phyloP scores from a whole-genome alignment of 53 echinoderm and acorn worm genomes.

The Luidia sarsii region DNA sequence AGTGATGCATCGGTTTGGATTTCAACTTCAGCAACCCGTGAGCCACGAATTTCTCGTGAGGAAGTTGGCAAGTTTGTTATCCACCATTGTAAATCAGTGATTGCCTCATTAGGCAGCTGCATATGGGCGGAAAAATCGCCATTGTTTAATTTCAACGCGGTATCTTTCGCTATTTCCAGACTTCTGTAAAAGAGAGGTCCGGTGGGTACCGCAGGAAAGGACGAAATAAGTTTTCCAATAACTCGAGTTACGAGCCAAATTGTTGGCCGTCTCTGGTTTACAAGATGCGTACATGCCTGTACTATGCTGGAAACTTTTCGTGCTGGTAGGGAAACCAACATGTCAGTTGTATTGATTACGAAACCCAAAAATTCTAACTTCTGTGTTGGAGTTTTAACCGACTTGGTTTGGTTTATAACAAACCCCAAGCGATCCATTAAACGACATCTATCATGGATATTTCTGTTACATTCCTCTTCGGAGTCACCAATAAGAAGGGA shows the following conservation, averaged over 20 bases:
- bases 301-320: neutral
- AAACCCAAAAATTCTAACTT: conserved; percentile 1
- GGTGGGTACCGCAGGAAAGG: neutral
- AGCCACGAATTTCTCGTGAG: neutral
- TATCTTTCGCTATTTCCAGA: neutral
- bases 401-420: conserved; percentile 4
- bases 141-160: neutral
- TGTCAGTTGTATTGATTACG: neutral
- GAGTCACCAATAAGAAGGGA: conserved; percentile 2
- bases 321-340: conserved; percentile 7
- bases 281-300: neutral
- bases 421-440: neutral
- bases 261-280: neutral
- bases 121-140: neutral
- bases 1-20: conserved; percentile 6
- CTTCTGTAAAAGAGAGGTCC: neutral
- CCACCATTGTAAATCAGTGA: conserved; percentile 11
- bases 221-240: neutral
- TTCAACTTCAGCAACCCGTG: conserved; percentile 3
- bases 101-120: neutral
- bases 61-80: neutral
- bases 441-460: neutral
- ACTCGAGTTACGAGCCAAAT: conserved; percentile 2
- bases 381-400: neutral
- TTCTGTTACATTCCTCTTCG: neutral